Evolutionary conservation across 1,140 invertebrate genomes (phyloP).

Genomic region (Pogonomyrmex barbatus): DNA sequence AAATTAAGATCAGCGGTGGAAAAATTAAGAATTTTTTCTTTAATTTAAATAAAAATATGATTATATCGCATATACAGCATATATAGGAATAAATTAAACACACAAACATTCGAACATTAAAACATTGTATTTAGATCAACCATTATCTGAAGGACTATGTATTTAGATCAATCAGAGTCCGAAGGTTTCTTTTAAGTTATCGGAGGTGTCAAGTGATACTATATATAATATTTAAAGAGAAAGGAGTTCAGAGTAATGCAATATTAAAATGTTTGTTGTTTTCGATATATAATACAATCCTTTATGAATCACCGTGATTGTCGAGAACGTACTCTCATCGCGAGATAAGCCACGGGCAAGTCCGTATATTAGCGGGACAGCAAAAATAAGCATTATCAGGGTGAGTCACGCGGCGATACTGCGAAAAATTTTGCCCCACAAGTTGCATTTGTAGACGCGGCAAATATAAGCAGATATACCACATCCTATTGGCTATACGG

Average conservation of each 20-base stretch:
- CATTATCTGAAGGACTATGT: too few species aligned
- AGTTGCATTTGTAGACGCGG: neutral
- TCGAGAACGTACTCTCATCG: conserved; percentile 2
- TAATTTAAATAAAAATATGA: neutral
- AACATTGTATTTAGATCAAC: neutral
- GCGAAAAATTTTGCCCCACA: conserved; percentile 14
- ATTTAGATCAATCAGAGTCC: neutral
- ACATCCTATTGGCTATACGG: conserved; percentile 43
- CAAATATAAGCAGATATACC: conserved; percentile 1
- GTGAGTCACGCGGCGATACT: conserved; percentile 20
- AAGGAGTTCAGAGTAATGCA: neutral
- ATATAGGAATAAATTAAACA: neutral
- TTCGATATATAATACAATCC: conserved; percentile 34
- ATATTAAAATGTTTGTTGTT: neutral
- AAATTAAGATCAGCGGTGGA: neutral
- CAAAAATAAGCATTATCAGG: conserved; percentile 30
- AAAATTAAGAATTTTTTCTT: neutral
- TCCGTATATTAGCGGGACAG: neutral
- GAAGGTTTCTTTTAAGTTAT: neutral
- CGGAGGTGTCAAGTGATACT: neutral
- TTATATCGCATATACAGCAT: neutral
- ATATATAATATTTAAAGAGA: neutral
- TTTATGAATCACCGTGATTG: conserved; percentile 21
- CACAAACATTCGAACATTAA: neutral
- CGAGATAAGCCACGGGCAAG: conserved; percentile 6